Conservation (phyloP, 1,140 invertebrate genomes). For the Zelostemma sp. region DNA sequence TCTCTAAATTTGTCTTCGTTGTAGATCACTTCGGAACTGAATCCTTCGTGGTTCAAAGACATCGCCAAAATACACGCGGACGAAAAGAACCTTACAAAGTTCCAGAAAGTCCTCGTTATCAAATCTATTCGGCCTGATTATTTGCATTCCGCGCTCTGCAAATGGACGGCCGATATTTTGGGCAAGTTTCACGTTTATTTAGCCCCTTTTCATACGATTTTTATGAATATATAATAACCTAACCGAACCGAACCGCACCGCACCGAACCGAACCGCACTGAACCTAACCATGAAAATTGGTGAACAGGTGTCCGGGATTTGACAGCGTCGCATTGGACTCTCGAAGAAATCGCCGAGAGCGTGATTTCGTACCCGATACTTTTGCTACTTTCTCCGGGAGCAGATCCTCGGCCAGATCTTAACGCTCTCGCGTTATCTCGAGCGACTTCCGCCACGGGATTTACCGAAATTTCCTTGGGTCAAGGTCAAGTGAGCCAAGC, state of each 20-base stretch:
- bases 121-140: conserved; percentile 88
- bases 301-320: conserved; percentile 57
- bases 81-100: conserved; percentile 74
- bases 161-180: conserved; percentile 75
- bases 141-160: conserved; percentile 78
- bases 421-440: conserved; percentile 72
- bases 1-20: neutral
- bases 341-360: conserved; percentile 66
- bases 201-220: no score
- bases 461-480: conserved; percentile 78
- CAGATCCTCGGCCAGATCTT: conserved; percentile 84
- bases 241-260: no score
- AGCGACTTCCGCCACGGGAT: conserved; percentile 52
- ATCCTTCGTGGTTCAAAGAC: conserved; percentile 59
- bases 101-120: conserved; percentile 87
- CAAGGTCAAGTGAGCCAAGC: conserved; percentile 76
- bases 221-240: no score
- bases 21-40: conserved; percentile 61
- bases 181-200: no score
- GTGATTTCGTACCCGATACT: conserved; percentile 73
- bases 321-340: conserved; percentile 56
- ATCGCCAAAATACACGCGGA: conserved; percentile 67
- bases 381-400: conserved; percentile 78
- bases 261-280: no score
- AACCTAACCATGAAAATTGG: no score